Evolutionary conservation across 2,888 invertebrate genomes (phyloP), one percentile per base, ranked within the genome.

Genomic region (Drosophila maculinotata): DNA sequence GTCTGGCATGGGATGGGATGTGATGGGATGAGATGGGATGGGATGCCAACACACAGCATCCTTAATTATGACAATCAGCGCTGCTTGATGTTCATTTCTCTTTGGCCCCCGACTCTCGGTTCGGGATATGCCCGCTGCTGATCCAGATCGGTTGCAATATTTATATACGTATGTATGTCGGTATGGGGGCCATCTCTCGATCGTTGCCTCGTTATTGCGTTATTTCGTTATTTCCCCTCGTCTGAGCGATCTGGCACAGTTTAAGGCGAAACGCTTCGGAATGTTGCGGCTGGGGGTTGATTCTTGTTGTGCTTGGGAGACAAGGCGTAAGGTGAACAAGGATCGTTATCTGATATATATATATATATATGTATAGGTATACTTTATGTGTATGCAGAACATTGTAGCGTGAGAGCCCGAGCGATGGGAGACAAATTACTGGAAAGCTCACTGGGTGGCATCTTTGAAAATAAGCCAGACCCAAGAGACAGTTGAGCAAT

Each of bases 41-140:
- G 20, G 20, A 20, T 80, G 76, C 79, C 73, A 83, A 70, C 79
- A 74, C 65, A 72, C 77, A 85, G 73, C 86, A 85, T 84, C 77
- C 86, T 82, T 85, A 84, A 84, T 84, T 85, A 84, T 84, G 86
- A 85, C 87, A 85, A 84, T 85, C 82, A 87, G 66, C 83, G 76
- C 67, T 64, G 76, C 53, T 57, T 49, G 72, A 70, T 71, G 71
- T 53, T 68, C 66, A 59, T 60, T 65, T 65, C 56, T 49, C 56
- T 49, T 53, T 51, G 35, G 67, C 36, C 52, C 48, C 47, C 31
- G 0, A 3, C 28, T 44, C 39, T 42, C 41, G 6, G 26, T 48
- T 45, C 48, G 58, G 65, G 64, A 72, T 67, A 53, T 59, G 23
- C 14, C 38, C 45, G 39, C 45, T 59, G 65, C 57, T 74, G 77